phyloP scores from a whole-genome alignment of 2,888 invertebrate species.

The Troides aeacus region DNA sequence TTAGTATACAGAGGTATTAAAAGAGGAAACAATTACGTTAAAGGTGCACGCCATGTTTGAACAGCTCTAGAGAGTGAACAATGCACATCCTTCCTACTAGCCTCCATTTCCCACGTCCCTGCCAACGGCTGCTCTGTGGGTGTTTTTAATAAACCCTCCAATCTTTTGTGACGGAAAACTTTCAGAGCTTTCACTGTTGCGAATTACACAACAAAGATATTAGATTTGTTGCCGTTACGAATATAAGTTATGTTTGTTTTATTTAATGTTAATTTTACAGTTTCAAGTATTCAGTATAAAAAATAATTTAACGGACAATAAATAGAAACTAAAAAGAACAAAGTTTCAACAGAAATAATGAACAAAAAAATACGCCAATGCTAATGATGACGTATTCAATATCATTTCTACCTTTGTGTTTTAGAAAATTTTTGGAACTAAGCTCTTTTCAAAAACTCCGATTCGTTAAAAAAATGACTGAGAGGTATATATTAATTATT shows the following conservation, averaged over 20 bases:
- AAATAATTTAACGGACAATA: too few species aligned
- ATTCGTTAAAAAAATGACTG: too few species aligned
- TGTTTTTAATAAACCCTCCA: constrained; percentile 14
- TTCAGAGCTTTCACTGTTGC: background rate
- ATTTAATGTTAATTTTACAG: too few species aligned
- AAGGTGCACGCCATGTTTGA: constrained; percentile 47
- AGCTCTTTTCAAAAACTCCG: too few species aligned
- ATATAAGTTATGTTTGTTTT: background rate
- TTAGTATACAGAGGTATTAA: constrained; percentile 9
- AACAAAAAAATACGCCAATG: too few species aligned
- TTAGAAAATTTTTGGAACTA: too few species aligned
- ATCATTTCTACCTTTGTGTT: too few species aligned
- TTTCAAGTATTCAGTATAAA: too few species aligned
- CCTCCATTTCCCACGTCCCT: constrained; percentile 47
- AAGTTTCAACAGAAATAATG: too few species aligned
- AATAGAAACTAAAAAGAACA: too few species aligned
- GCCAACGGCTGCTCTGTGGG: constrained; percentile 5
- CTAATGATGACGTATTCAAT: too few species aligned
- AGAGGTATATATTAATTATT: too few species aligned
- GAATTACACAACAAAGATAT: background rate
- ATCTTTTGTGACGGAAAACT: constrained; percentile 6
- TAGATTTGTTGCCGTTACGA: background rate
- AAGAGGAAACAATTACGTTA: constrained; percentile 53
- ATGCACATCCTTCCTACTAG: constrained; percentile 61
- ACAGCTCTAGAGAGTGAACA: constrained; percentile 45